These are phyloP conservation scores for Arge pagana DNA, from an alignment of 2,888 invertebrate species.

Conservation along the genomic window DNA sequence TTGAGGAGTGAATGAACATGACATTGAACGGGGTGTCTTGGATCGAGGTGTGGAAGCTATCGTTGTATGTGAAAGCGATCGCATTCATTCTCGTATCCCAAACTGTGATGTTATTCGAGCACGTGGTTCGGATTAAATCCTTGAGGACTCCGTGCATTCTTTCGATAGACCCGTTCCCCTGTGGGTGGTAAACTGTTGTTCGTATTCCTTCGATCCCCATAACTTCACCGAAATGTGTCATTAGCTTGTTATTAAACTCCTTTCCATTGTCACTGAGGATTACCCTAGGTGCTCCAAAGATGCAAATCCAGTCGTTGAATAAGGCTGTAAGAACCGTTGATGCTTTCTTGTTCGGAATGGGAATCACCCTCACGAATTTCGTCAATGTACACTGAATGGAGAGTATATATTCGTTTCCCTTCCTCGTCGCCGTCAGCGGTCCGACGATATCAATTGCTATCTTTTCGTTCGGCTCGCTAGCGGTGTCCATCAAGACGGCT, in stretches of 20 bases:
- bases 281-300: background rate
- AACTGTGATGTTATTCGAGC: background rate
- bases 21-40: background rate
- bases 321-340: background rate
- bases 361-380: background rate
- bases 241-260: background rate
- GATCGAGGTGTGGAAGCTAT: background rate
- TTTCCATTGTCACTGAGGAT: background rate
- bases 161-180: background rate
- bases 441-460: background rate
- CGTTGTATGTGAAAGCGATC: background rate
- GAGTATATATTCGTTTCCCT: background rate
- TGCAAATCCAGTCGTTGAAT: background rate
- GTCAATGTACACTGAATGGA: slow-evolving; percentile 1
- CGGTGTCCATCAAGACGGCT: background rate
- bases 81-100: background rate
- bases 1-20: background rate
- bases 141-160: background rate
- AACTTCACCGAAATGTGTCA: background rate
- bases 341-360: background rate
- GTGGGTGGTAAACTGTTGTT: background rate
- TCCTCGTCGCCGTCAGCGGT: background rate
- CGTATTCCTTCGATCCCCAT: background rate
- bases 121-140: background rate
- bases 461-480: background rate